Percentiles rank a stretch among this genome's conserved stretches.
Conservation (phyloP, 30 jellyfish, hydroid and myxozoan species). For the Rhopilema esculentum region DNA sequence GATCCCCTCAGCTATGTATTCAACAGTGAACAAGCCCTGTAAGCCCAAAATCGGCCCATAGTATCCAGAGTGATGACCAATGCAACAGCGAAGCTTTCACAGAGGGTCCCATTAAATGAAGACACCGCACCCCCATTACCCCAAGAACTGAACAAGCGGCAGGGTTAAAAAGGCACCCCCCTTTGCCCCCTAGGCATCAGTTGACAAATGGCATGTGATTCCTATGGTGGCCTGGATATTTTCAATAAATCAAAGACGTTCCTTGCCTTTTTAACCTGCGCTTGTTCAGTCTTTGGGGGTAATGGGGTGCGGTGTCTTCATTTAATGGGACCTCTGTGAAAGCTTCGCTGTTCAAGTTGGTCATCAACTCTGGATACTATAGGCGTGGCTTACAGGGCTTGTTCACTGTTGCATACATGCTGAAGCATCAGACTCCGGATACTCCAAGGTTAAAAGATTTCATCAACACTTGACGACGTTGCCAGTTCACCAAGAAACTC, state of each 20-base stretch:
- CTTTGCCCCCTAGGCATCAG: no score
- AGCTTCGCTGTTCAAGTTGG: not conserved
- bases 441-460: not conserved
- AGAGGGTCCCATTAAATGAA: not conserved
- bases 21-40: conserved; percentile 22
- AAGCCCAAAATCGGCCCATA: not conserved
- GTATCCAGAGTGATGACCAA: not conserved
- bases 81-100: not conserved
- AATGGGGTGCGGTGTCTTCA: conserved; percentile 29
- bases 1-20: conserved; percentile 8
- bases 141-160: conserved; percentile 26
- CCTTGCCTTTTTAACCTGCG: conserved; percentile 2
- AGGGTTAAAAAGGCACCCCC: not conserved
- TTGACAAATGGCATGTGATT: no score
- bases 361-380: not conserved
- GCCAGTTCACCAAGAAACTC: not conserved
- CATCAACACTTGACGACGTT: not conserved
- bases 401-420: conserved; percentile 14
- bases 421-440: not conserved
- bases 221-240: no score
- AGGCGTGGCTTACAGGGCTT: conserved; percentile 9
- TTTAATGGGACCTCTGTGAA: not conserved
- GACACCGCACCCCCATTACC: conserved; percentile 33
- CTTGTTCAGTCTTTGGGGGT: conserved; percentile 32
- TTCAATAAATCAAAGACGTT: no score